Evolutionary conservation across 2,888 invertebrate genomes (phyloP).

Genomic region (Acronicta aceris): DNA sequence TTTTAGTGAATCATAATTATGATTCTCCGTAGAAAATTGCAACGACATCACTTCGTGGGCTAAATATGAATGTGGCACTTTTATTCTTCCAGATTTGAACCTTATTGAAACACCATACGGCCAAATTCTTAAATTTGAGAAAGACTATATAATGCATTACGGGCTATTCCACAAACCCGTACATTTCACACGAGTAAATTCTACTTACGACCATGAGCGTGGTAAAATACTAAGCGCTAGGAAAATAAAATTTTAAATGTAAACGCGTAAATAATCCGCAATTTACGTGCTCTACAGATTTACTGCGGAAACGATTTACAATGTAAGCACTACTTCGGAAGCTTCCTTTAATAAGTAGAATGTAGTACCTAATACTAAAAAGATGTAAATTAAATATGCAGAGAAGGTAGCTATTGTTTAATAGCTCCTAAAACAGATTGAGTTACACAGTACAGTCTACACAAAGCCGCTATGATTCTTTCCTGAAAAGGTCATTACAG

Average conservation of each 20-base stretch:
- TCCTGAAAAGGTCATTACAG: too few species aligned
- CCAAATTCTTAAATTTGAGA: neutral
- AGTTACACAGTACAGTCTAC: too few species aligned
- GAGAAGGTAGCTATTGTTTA: neutral
- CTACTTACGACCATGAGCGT: constrained; percentile 4
- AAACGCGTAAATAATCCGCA: constrained; percentile 42
- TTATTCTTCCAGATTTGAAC: too few species aligned
- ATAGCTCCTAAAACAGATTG: too few species aligned
- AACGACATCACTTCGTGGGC: too few species aligned
- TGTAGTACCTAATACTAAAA: neutral
- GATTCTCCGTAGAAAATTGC: too few species aligned
- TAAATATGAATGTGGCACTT: too few species aligned
- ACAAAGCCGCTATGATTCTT: too few species aligned
- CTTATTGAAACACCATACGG: too few species aligned
- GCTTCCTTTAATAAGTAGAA: constrained; percentile 9
- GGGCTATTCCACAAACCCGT: neutral
- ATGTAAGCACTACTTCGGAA: constrained; percentile 24
- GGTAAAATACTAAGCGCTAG: constrained; percentile 23
- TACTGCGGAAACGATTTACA: constrained; percentile 48
- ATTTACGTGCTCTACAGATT: constrained; percentile 36
- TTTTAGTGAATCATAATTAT: too few species aligned
- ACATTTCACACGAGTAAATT: constrained; percentile 6
- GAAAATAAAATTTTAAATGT: constrained; percentile 26
- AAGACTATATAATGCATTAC: neutral
- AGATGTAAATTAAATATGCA: neutral